Evolutionary conservation across 2,797 vertebrate species (phyloP).

Genomic region (Florisuga fusca): DNA sequence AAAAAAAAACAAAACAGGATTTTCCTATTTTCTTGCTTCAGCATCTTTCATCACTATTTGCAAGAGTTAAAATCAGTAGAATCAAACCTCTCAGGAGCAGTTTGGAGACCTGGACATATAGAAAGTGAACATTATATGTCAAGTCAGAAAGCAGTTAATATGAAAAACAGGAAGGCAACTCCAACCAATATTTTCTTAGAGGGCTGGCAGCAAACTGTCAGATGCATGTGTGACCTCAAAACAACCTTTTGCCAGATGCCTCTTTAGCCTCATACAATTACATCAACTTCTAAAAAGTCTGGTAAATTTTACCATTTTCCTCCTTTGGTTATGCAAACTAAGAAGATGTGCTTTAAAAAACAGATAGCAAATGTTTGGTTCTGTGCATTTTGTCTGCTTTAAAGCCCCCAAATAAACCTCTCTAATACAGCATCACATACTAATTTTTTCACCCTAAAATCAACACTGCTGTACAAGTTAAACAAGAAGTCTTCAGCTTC

Average conservation of each 20-base stretch:
- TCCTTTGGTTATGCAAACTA: constrained; percentile 48
- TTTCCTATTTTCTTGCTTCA: neutral
- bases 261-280: constrained; percentile 67
- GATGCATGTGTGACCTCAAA: constrained; percentile 65
- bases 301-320: constrained; percentile 37
- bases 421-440: neutral
- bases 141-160: constrained; percentile 64
- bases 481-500: neutral
- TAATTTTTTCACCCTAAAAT: neutral
- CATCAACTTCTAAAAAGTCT: constrained; percentile 46
- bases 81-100: constrained; percentile 15
- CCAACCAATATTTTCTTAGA: constrained; percentile 60
- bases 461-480: neutral
- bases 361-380: neutral
- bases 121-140: constrained; percentile 38
- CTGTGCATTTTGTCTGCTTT: neutral
- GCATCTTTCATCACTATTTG: neutral
- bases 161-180: constrained; percentile 56
- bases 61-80: constrained; percentile 7
- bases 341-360: constrained; percentile 11
- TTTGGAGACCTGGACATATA: neutral
- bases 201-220: constrained; percentile 59
- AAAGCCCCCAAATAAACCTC: neutral
- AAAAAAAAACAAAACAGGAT: neutral
- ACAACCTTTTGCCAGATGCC: constrained; percentile 73